Percentiles rank a stretch among this genome's conserved stretches.
phyloP scores from a whole-genome alignment of 2,888 invertebrate genomes.

The Acleris literana region DNA sequence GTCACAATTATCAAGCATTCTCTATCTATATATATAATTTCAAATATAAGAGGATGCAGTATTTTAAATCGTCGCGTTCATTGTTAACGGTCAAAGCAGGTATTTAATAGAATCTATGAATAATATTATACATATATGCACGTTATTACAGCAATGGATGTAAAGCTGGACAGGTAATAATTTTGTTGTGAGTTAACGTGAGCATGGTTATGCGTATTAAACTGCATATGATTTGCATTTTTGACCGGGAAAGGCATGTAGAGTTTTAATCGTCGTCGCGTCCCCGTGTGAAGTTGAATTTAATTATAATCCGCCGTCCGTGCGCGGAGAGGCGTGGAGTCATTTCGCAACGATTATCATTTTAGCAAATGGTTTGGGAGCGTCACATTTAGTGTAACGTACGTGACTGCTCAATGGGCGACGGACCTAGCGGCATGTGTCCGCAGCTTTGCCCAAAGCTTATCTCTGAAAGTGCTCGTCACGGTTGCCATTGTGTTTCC shows the following conservation, averaged over 20 bases:
- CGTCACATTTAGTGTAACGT: slow-evolving; percentile 51
- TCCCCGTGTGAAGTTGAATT: slow-evolving; percentile 49
- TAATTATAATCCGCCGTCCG: slow-evolving; percentile 48
- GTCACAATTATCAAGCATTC: no score
- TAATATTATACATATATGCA: not conserved
- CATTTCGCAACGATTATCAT: slow-evolving; percentile 38
- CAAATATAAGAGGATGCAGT: no score
- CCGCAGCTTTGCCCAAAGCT: slow-evolving; percentile 52
- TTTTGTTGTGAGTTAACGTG: slow-evolving; percentile 53
- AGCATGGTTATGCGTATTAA: slow-evolving; percentile 54
- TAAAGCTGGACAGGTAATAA: slow-evolving; percentile 59
- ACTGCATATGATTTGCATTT: slow-evolving; percentile 63
- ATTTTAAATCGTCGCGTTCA: not conserved
- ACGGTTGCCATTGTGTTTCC: slow-evolving; percentile 61
- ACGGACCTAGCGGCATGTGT: slow-evolving; percentile 50
- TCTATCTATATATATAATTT: no score
- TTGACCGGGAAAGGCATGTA: slow-evolving; percentile 53
- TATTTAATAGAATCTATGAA: not conserved
- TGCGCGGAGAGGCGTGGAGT: slow-evolving; percentile 37
- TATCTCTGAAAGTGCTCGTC: slow-evolving; percentile 62
- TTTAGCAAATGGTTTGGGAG: slow-evolving; percentile 47
- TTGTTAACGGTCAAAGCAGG: not conserved
- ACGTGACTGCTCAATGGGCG: slow-evolving; percentile 69
- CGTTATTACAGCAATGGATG: slow-evolving; percentile 55
- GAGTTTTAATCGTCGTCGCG: slow-evolving; percentile 50